Conservation (phyloP, 2,113 vertebrate genomes). For the Vulpes lagopus region DNA sequence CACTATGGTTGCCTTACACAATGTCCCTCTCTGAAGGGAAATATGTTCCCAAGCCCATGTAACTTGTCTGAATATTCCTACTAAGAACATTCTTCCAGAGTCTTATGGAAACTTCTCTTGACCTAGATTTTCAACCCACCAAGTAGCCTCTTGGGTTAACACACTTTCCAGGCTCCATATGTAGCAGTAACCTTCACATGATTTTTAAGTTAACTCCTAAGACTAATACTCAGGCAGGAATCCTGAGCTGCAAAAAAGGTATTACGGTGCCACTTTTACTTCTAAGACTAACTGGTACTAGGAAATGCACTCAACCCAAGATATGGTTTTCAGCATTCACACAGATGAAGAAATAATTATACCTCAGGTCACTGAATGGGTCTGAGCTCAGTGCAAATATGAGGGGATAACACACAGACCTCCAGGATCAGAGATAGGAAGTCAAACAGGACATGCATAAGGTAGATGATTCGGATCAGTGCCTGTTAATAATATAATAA, state of each 20-base stretch:
- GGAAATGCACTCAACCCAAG: background rate
- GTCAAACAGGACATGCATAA: background rate
- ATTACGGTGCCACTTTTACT: background rate
- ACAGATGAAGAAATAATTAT: background rate
- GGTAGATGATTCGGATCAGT: too few species aligned
- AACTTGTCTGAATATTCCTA: background rate
- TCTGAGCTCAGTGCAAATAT: background rate
- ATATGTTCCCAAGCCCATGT: background rate
- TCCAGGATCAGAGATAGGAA: fast-evolving
- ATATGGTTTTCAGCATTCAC: background rate
- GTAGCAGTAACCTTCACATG: background rate
- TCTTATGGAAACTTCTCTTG: background rate
- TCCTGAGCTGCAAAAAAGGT: background rate
- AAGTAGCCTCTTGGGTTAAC: background rate
- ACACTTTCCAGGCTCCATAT: too few species aligned
- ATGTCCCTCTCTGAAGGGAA: background rate
- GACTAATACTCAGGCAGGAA: background rate
- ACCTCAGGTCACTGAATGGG: background rate
- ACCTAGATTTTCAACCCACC: background rate
- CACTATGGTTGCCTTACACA: background rate
- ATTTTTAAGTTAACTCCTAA: background rate
- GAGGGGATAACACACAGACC: background rate
- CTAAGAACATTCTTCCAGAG: background rate
- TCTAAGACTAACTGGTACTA: too few species aligned
- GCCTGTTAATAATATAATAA: background rate